Percentiles rank a stretch among this genome's conserved stretches.
Evolutionary conservation across 2,797 vertebrate species (phyloP).

Genomic region (Leptodactylus fallax): DNA sequence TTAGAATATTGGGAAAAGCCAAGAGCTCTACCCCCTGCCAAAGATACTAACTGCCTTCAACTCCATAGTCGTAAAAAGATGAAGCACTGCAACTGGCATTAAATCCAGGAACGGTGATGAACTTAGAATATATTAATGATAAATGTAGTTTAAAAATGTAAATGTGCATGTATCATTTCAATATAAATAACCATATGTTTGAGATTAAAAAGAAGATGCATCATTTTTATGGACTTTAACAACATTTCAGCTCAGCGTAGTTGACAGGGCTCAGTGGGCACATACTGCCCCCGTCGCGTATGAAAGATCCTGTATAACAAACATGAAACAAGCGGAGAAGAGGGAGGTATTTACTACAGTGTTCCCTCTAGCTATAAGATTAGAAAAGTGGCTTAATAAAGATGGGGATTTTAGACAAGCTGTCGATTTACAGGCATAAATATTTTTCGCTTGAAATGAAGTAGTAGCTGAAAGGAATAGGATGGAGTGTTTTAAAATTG

Average conservation of each 20-base stretch:
- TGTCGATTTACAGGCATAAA: conserved; percentile 27
- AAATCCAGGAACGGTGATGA: conserved; percentile 29
- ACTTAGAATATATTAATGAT: conserved; percentile 52
- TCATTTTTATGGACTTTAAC: conserved; percentile 50
- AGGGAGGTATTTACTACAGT: not conserved
- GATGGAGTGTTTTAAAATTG: not conserved
- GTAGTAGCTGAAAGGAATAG: not conserved
- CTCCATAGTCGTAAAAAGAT: conserved; percentile 57
- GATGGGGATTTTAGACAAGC: conserved; percentile 26
- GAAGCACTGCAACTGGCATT: conserved; percentile 23
- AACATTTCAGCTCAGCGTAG: conserved; percentile 29
- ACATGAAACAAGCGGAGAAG: conserved; percentile 29
- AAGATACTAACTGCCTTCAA: conserved; percentile 51
- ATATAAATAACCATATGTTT: conserved; percentile 59
- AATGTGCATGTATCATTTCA: conserved; percentile 37
- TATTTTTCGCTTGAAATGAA: not conserved
- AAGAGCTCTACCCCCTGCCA: conserved; percentile 51
- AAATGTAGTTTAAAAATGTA: conserved; percentile 42
- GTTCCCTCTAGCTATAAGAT: conserved; percentile 25
- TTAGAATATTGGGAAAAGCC: conserved; percentile 60
- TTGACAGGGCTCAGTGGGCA: conserved; percentile 27
- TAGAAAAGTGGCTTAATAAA: conserved; percentile 25
- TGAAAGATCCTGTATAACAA: conserved; percentile 30
- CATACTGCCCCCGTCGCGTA: not conserved
- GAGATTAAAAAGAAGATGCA: conserved; percentile 52